These are phyloP conservation scores for Eristalinus aeneus DNA, from an alignment of 2,888 invertebrate genomes.

Conservation along the genomic window DNA sequence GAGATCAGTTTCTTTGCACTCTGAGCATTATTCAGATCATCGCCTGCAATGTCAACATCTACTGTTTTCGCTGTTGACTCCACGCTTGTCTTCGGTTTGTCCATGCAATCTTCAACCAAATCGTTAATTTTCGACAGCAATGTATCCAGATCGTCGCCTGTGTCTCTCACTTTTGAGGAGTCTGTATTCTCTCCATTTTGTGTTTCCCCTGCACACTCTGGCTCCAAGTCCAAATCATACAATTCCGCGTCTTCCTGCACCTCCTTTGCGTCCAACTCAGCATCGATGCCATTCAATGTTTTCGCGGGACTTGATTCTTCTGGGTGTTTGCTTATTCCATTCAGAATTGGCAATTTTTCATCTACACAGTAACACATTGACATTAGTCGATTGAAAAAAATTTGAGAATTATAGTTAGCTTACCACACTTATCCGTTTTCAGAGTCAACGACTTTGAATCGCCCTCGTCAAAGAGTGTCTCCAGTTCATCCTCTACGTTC, in stretches of 20 bases:
- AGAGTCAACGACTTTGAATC: conserved; percentile 17
- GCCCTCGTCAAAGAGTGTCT: conserved; percentile 25
- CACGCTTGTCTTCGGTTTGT: not conserved
- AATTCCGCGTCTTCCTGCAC: conserved; percentile 4
- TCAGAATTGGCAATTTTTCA: conserved; percentile 9
- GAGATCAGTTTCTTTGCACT: conserved; percentile 19
- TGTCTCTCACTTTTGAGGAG: conserved; percentile 65
- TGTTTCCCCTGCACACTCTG: not conserved
- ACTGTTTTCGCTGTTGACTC: not conserved
- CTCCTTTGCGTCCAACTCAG: conserved; percentile 19
- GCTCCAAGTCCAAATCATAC: conserved; percentile 21
- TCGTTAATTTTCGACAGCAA: conserved; percentile 74
- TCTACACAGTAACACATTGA: not conserved
- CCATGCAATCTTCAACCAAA: conserved; percentile 74
- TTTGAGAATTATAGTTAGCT: not conserved
- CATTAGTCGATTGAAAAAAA: not conserved
- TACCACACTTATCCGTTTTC: conserved; percentile 30
- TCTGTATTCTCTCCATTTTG: conserved; percentile 29
- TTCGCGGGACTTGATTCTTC: not conserved
- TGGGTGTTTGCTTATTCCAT: conserved; percentile 31
- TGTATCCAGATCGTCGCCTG: conserved; percentile 74
- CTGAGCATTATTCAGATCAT: conserved; percentile 15
- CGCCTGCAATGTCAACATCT: not conserved
- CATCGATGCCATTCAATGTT: conserved; percentile 24
- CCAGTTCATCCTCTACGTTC: conserved; percentile 44